These are phyloP conservation scores for Trissolcus brochymenae DNA, from an alignment of 2,888 invertebrate species.

Conservation along the genomic window DNA sequence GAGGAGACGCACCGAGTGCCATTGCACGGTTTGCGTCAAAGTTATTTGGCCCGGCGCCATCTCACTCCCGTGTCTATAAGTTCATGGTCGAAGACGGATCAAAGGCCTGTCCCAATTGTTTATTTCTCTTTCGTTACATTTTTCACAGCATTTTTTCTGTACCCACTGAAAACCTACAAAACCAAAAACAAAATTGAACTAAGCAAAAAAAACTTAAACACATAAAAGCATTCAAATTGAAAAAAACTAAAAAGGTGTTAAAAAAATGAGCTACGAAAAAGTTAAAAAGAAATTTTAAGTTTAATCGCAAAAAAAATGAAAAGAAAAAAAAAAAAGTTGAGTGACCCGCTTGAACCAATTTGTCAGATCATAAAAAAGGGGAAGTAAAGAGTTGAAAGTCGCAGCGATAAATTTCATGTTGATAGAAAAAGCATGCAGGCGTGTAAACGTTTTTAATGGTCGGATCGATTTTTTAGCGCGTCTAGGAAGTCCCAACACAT, in stretches of 20 bases:
- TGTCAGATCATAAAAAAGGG: neutral
- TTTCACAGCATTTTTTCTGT: neutral
- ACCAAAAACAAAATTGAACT: no score
- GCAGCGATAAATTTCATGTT: conserved; percentile 14
- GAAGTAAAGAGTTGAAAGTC: conserved; percentile 13
- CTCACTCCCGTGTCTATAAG: conserved; percentile 40
- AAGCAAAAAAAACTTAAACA: no score
- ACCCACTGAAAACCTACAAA: neutral
- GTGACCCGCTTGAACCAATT: no score
- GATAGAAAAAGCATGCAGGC: conserved; percentile 32
- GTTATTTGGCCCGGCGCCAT: conserved; percentile 58
- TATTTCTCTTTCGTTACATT: neutral
- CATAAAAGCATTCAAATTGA: no score
- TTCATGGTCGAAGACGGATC: conserved; percentile 56
- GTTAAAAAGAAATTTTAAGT: no score
- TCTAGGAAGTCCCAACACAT: conserved; percentile 54
- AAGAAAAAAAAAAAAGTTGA: no score
- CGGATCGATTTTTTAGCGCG: conserved; percentile 45
- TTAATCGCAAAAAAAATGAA: no score
- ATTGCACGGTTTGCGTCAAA: conserved; percentile 51
- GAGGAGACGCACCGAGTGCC: conserved; percentile 45
- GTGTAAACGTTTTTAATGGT: conserved; percentile 49
- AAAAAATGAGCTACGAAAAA: no score
- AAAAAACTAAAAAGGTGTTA: no score
- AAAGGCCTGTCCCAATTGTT: conserved; percentile 34